Percentiles rank a stretch among this genome's conserved stretches.
These are phyloP conservation scores for Diachasma alloeum DNA, from an alignment of 1,140 invertebrate species.

Conservation along the genomic window DNA sequence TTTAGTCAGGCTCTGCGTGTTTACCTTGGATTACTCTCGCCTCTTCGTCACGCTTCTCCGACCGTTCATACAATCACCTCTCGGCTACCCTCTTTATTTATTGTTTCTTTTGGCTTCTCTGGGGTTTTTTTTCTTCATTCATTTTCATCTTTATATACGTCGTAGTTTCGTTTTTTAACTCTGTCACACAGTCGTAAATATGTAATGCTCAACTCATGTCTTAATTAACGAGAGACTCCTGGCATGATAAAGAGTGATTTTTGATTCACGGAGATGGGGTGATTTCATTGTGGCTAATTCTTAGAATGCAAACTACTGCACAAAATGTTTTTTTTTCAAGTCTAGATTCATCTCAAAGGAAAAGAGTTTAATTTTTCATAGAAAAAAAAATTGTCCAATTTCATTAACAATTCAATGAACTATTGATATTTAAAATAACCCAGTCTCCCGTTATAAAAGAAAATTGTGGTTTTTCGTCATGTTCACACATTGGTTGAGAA, in stretches of 20 bases:
- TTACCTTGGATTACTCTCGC: conserved; percentile 31
- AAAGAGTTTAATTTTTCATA: no score
- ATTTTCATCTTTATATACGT: not conserved
- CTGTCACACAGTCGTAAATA: conserved; percentile 16
- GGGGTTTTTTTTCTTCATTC: conserved; percentile 11
- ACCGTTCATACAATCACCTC: conserved; percentile 4
- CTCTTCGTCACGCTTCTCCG: conserved; percentile 27
- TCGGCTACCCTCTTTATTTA: not conserved
- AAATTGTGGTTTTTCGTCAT: not conserved
- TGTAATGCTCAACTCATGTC: conserved; percentile 52
- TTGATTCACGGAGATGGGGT: no score
- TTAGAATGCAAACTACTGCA: no score
- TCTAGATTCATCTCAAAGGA: no score
- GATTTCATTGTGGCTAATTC: no score
- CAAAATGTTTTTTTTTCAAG: no score
- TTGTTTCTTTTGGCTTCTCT: not conserved
- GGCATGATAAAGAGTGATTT: not conserved
- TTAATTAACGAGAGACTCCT: conserved; percentile 56
- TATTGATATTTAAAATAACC: no score
- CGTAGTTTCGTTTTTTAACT: not conserved
- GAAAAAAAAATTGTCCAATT: no score
- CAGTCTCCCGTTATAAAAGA: not conserved
- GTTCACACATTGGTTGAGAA: conserved; percentile 4
- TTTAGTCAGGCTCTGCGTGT: conserved; percentile 15
- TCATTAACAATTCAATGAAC: no score